These are phyloP conservation scores for Sogatella furcifera DNA, from an alignment of 1,140 invertebrate species.

Conservation along the genomic window DNA sequence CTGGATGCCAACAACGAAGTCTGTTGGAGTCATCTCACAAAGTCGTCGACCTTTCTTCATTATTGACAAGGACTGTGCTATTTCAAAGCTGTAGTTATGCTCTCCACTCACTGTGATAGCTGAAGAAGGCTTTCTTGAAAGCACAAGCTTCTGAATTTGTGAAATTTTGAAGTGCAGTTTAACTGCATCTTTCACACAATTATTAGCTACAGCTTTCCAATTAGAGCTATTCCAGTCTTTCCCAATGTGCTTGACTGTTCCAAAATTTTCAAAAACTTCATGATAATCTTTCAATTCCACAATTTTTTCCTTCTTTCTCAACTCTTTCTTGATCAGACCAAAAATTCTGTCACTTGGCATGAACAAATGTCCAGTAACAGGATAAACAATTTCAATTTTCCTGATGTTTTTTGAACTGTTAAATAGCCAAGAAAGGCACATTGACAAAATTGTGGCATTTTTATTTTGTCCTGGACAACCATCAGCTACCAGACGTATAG, in stretches of 20 bases:
- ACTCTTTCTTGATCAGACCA: slow-evolving; percentile 24
- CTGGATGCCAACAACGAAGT: neutral
- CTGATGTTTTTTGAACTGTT: slow-evolving; percentile 20
- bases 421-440: slow-evolving; percentile 22
- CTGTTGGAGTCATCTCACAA: neutral
- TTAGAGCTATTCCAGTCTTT: neutral
- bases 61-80: neutral
- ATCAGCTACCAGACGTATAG: slow-evolving; percentile 24
- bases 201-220: neutral
- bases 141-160: too few species aligned
- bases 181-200: neutral
- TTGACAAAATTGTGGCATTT: slow-evolving; percentile 24
- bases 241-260: neutral
- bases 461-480: slow-evolving; percentile 29
- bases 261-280: neutral
- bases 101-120: neutral
- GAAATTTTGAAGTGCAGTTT: neutral
- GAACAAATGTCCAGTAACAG: slow-evolving; percentile 25
- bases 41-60: neutral
- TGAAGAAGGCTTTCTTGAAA: neutral
- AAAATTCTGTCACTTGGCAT: slow-evolving; percentile 29
- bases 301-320: slow-evolving; percentile 22
- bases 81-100: neutral
- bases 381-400: slow-evolving; percentile 21
- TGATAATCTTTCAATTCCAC: slow-evolving; percentile 9